Conservation (phyloP, 1,140 invertebrate genomes). For the Stenopsyche tienmushanensis region DNA sequence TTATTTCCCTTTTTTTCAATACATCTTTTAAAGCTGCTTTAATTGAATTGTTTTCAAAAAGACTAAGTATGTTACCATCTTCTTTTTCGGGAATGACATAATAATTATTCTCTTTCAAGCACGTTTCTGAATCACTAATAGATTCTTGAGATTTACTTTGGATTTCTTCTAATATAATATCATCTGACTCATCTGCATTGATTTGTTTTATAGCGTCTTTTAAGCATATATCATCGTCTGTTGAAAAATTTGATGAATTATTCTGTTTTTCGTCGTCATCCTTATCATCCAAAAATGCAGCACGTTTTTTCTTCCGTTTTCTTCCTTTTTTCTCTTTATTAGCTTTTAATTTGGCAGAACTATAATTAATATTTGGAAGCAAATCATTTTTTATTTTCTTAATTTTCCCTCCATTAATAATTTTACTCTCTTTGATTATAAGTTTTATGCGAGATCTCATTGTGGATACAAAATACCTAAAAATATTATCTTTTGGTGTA, state of each 20-base stretch:
- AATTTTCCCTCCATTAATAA: not conserved
- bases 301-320: not conserved
- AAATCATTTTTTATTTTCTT: constrained; percentile 17
- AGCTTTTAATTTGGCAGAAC: not conserved
- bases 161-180: not conserved
- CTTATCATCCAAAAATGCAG: not conserved
- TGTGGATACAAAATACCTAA: constrained; percentile 11
- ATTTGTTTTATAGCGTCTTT: constrained; percentile 18
- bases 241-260: constrained; percentile 19
- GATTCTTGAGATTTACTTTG: too few species aligned
- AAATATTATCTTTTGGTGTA: constrained; percentile 7
- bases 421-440: constrained; percentile 10
- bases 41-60: constrained; percentile 7
- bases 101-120: constrained; percentile 3
- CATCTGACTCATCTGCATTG: not conserved
- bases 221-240: constrained; percentile 28
- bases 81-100: constrained; percentile 21
- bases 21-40: constrained; percentile 7
- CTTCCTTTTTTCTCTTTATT: not conserved
- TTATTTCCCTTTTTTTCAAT: constrained; percentile 4
- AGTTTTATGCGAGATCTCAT: constrained; percentile 18
- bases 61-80: not conserved
- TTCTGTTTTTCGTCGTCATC: not conserved
- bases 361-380: not conserved
- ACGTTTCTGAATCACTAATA: not conserved